A percentile compares a stretch with the other conserved stretches of the same genome.
Conservation (phyloP, 2,888 invertebrate genomes). For the Cantharis nigra region DNA sequence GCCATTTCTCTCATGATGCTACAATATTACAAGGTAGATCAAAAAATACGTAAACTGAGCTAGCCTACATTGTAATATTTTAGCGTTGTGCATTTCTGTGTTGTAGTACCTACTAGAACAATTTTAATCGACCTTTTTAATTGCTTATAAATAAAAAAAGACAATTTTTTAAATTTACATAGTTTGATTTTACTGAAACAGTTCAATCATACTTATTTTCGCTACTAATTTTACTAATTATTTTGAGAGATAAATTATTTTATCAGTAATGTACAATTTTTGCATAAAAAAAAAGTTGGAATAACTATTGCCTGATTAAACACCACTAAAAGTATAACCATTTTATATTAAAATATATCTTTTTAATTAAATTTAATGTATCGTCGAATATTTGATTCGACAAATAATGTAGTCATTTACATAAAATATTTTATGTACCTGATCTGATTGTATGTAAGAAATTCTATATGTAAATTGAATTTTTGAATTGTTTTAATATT, state of each 20-base stretch:
- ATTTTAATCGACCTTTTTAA: neutral
- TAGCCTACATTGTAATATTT: neutral
- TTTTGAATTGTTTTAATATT: neutral
- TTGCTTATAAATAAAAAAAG: neutral
- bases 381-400: neutral
- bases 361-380: neutral
- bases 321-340: neutral
- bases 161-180: neutral
- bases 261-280: neutral
- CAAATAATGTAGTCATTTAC: slow-evolving; percentile 9
- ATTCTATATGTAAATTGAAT: neutral
- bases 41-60: neutral
- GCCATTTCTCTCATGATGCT: neutral
- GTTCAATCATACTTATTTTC: neutral
- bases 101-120: neutral
- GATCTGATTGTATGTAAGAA: slow-evolving; percentile 8
- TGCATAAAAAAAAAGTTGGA: neutral
- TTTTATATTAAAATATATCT: neutral
- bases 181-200: neutral
- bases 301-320: neutral
- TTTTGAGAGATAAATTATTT: neutral
- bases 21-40: neutral
- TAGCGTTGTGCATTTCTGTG: neutral
- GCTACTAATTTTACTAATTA: neutral
- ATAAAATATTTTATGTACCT: slow-evolving; percentile 16